Base-by-base conservation (phyloP, 2,888 invertebrate genomes). In the Drosophila vallismaia region DNA sequence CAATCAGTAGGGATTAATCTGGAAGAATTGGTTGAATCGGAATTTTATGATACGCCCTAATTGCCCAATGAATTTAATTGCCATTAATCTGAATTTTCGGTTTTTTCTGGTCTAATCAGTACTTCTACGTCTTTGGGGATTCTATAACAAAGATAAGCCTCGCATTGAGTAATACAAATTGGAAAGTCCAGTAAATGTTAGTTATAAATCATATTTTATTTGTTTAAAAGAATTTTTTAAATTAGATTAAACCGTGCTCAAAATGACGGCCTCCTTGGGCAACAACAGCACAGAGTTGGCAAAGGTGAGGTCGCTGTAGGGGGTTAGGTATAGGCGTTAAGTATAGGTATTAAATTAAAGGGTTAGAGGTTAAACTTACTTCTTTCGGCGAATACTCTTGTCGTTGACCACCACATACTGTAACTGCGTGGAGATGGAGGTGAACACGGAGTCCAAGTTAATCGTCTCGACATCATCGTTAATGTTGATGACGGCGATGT, bases 401-500 rank as follows among this genome's bases (percentile, higher is more conserved):
- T 82, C 85, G 14, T 81, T 89, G 9, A 91, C 90, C 14, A 90
- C 69, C 2, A 80, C 77, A 60, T 91, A 91, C 12, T 81, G 72
- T 26, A 91, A 60, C 8, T 79, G 56, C 0, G 59, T 50, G 6
- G 79, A 64, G 12, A 91, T 66, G 4, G 70, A 66, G 10, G 58
- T 54, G 49, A 89, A 89, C 0, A 54, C 67, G 0, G 90, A 55
- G 49, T 86, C 88, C 31, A 93, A 77, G 71, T 92, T 91, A 0
- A 93, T 86, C 0, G 71, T 68, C 68, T 92, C 90, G 0, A 88
- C 75, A 19, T 89, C 58, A 36, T 89, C 77, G 3, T 90, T 91
- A 51, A 93, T 76, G 86, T 94, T 94, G 10, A 92, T 81, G 0
- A 93, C 79, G 0, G 92, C 92, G 0, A 93, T 84, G 9, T 92